Evolutionary conservation across 2,797 vertebrate genomes (phyloP), one percentile per base, ranked within the genome.

Genomic region (Macropus fuliginosus): DNA sequence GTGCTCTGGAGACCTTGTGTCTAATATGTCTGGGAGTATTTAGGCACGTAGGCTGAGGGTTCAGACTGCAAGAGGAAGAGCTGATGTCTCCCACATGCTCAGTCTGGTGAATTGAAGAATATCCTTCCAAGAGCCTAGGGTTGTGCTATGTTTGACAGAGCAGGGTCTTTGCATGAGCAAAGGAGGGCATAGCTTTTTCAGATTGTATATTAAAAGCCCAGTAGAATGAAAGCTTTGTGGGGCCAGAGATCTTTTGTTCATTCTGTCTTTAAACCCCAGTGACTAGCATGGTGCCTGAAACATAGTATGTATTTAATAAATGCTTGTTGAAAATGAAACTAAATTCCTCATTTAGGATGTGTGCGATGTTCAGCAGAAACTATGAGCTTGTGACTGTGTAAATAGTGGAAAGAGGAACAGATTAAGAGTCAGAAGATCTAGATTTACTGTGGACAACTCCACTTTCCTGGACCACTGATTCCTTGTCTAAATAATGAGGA

Each of bases 341-440:
- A 34, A 87, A 87, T 87, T 87, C 74, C 40, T 87, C 40, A 87
- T 87, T 40, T 3, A 87, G 40, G 74, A 87, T 87, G n/a, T 5
- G 57, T 52, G 29, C 16, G 56, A 2, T 55, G 55, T 66, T 57
- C 13, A 2, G 46, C 46, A 93, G 95, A 94, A 96, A 21, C n/a
- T 56, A 46, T 5, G 14, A 56, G 9, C 5, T 34, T 59, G 46
- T 29, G 24, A 28, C 52, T 56, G 31, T 54, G 2, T 46, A 12
- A 90, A 54, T 10, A 87, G 8, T 56, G 5, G 2, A 34, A 81
- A 91, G 92, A 52, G 24, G 21, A 87, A 12, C 0, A 10, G 6
- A 29, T 18, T 55, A 24, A 40, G 8, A n/a, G 11, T 0, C 4
- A 40, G 21, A 10, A 29, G 31, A 27, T 1, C 6, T 0, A 6